phyloP scores from a whole-genome alignment of 1,140 invertebrate genomes.

The Drosophila tsacasi region DNA sequence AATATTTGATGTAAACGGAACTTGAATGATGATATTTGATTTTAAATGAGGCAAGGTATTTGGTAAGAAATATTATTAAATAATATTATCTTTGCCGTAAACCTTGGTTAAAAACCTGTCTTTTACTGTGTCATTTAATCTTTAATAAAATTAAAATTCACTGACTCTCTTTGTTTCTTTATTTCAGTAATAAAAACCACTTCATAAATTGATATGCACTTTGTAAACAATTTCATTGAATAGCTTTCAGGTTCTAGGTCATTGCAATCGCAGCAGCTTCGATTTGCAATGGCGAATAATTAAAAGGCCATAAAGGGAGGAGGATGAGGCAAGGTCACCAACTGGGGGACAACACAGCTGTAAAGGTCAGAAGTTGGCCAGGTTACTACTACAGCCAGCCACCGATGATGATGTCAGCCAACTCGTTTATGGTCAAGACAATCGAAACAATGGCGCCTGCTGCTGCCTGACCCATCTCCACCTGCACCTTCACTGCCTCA shows the following conservation, averaged over 20 bases:
- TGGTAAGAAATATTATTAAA: no score
- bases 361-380: constrained; percentile 72
- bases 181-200: neutral
- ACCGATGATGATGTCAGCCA: constrained; percentile 65
- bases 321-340: constrained; percentile 49
- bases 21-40: neutral
- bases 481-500: neutral
- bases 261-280: constrained; percentile 33
- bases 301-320: constrained; percentile 56
- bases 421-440: constrained; percentile 56
- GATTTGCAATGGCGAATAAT: constrained; percentile 47
- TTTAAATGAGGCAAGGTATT: neutral
- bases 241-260: constrained; percentile 22
- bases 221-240: constrained; percentile 16
- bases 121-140: neutral
- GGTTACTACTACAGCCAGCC: constrained; percentile 34
- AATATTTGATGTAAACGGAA: constrained; percentile 5
- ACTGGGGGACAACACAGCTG: constrained; percentile 20
- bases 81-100: neutral
- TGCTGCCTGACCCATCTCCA: constrained; percentile 21
- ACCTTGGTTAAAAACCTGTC: neutral
- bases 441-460: constrained; percentile 66
- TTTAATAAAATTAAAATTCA: neutral
- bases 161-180: neutral
- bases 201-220: neutral